Evolutionary conservation across 2,797 vertebrate genomes (phyloP).

Genomic region (Microcaecilia unicolor): DNA sequence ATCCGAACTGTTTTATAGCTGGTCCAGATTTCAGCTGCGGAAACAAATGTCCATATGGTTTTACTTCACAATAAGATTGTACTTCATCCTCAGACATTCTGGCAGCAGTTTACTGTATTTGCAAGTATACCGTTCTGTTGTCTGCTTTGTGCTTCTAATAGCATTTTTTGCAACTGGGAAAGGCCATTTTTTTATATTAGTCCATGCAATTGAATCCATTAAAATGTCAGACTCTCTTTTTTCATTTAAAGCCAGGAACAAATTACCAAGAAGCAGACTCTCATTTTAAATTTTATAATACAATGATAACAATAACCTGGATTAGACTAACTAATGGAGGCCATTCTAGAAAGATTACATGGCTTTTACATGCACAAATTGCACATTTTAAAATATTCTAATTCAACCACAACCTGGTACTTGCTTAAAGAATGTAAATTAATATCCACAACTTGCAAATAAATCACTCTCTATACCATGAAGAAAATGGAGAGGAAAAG

Average conservation of each 20-base stretch:
- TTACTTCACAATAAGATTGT: constrained; percentile 7
- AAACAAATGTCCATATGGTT: constrained; percentile 7
- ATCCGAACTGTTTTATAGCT: constrained; percentile 4
- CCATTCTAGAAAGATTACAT: background rate
- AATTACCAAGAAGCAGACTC: background rate
- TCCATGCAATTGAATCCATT: background rate
- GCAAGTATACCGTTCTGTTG: constrained; percentile 8
- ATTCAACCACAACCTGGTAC: too few relatives aligned
- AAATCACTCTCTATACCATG: too few relatives aligned
- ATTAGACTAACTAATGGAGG: background rate
- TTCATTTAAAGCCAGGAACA: background rate
- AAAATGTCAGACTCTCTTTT: background rate
- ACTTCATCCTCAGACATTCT: background rate
- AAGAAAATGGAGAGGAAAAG: too few relatives aligned
- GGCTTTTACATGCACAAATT: too few relatives aligned
- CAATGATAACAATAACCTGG: background rate
- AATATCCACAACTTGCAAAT: too few relatives aligned
- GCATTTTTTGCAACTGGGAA: background rate
- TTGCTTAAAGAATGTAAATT: too few relatives aligned
- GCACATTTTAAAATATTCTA: too few relatives aligned
- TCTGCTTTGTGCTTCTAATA: constrained; percentile 6
- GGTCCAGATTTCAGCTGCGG: constrained; percentile 1
- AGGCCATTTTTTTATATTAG: constrained; percentile 2
- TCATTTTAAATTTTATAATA: background rate
- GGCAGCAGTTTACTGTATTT: background rate